Evolutionary conservation across 1,140 invertebrate genomes (phyloP).

Genomic region (Drosophila ironensis): DNA sequence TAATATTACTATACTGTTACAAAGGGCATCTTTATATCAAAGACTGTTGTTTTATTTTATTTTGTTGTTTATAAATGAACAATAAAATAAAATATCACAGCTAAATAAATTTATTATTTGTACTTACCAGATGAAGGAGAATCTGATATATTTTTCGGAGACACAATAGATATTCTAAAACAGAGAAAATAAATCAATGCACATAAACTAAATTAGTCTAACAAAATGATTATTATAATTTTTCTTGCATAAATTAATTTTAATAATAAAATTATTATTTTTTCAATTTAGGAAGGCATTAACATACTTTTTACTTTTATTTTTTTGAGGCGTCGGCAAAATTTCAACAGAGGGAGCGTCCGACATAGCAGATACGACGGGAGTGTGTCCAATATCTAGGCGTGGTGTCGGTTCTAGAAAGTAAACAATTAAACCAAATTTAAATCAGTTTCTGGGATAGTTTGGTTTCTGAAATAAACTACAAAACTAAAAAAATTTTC

Average conservation of each 20-base stretch:
- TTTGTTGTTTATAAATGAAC: too few species aligned
- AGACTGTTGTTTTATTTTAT: too few species aligned
- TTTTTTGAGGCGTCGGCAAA: conserved; percentile 62
- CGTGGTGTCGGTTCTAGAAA: conserved; percentile 44
- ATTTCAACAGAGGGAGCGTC: conserved; percentile 80
- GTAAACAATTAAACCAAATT: background rate
- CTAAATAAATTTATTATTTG: too few species aligned
- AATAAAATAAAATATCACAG: too few species aligned
- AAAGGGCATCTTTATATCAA: too few species aligned
- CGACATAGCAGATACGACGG: conserved; percentile 74
- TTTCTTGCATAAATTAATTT: too few species aligned
- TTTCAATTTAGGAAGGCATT: too few species aligned
- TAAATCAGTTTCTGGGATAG: background rate
- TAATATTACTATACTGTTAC: too few species aligned
- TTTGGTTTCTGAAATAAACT: too few species aligned
- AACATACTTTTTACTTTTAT: conserved; percentile 70
- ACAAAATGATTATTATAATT: background rate
- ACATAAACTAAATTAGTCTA: too few species aligned
- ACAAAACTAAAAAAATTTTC: too few species aligned
- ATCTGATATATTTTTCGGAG: conserved; percentile 38
- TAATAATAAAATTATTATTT: too few species aligned
- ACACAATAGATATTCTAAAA: conserved; percentile 56
- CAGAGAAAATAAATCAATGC: background rate
- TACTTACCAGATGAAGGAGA: conserved; percentile 34
- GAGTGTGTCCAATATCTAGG: conserved; percentile 50